phyloP scores from a whole-genome alignment of 2,888 invertebrate species.

The Acanthopleura granulata region DNA sequence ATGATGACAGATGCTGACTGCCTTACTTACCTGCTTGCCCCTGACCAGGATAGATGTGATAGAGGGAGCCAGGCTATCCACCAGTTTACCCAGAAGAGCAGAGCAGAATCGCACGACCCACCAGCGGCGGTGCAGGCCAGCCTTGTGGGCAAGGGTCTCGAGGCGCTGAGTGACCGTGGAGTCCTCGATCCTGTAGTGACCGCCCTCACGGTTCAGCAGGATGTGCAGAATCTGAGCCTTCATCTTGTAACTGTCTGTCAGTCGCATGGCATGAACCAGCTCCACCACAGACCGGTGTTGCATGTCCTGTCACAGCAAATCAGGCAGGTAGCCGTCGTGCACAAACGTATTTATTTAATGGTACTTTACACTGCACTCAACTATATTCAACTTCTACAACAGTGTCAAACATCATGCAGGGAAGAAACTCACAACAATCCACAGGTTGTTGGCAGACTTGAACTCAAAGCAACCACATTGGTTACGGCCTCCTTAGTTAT shows the following conservation, averaged over 20 bases:
- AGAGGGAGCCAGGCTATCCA: conserved; percentile 98
- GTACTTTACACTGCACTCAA: neutral
- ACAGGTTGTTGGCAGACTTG: neutral
- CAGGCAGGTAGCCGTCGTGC: too few species aligned
- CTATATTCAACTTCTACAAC: neutral
- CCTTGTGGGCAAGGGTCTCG: conserved; percentile 69
- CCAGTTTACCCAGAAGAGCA: conserved; percentile 91
- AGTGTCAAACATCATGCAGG: neutral
- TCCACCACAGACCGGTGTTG: conserved; percentile 79
- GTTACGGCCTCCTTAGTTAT: too few species aligned
- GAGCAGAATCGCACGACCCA: conserved; percentile 95
- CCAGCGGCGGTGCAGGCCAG: conserved; percentile 63
- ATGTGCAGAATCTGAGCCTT: conserved; percentile 88
- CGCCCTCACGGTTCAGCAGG: conserved; percentile 84
- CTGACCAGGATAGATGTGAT: conserved; percentile 97
- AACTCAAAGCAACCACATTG: too few species aligned
- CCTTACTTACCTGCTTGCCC: conserved; percentile 86
- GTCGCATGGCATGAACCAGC: conserved; percentile 80
- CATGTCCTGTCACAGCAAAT: conserved; percentile 69
- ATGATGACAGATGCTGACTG: too few species aligned
- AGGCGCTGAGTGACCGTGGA: conserved; percentile 68
- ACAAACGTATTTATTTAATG: neutral
- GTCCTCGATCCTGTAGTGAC: conserved; percentile 80
- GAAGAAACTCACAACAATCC: neutral
- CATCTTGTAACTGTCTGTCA: conserved; percentile 80